Evolutionary conservation across 2,797 vertebrate genomes (phyloP), one percentile per base, ranked within the genome.

Genomic region (Coluber constrictor): DNA sequence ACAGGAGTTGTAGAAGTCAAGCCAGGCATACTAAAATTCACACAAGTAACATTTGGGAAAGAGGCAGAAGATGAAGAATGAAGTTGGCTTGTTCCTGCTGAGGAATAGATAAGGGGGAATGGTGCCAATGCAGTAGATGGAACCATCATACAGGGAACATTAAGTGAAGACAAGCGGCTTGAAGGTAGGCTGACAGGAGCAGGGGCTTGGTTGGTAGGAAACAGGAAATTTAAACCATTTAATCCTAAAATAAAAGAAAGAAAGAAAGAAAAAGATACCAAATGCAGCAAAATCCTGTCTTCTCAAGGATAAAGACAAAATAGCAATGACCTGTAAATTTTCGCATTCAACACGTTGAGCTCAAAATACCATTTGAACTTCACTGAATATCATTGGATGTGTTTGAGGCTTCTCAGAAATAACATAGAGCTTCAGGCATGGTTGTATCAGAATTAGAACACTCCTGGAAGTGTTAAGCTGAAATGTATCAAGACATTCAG

Each of bases 121-220:
- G 98, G 97, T 89, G 98, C 96, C 79, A 99, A 94, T 1, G 98
- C 94, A 0, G 98, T 91, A 5, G 98, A 98, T 0, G 98, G 98
- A 66, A 99, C 87, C 95, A 99, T 94, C 79, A 99, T 97, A 93
- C 98, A 99, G 0, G 98, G 99, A 79, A 99, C 89, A 0, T 98
- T 97, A 93, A 99, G 94, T 10, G 98, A 95, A 12, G 98, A 97
- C 56, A 98, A 92, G 1, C 96, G 97, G 63, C 96, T 96, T 0
- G 97, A 87, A 79, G 98, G 56, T 1, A 98, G 95, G 0, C 97
- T 94, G 79, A 98, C 23, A 23, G 97, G 87, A 86, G 97, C 95
- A 3, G 97, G 87, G 4, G 95, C 37, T 92, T 98, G 98, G 70
- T 96, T 96, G 54, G 98, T 95, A 27, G 98, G 96, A 43, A 99